Conservation (phyloP, 1,140 invertebrate genomes). For the Drosophila fuyamai region DNA sequence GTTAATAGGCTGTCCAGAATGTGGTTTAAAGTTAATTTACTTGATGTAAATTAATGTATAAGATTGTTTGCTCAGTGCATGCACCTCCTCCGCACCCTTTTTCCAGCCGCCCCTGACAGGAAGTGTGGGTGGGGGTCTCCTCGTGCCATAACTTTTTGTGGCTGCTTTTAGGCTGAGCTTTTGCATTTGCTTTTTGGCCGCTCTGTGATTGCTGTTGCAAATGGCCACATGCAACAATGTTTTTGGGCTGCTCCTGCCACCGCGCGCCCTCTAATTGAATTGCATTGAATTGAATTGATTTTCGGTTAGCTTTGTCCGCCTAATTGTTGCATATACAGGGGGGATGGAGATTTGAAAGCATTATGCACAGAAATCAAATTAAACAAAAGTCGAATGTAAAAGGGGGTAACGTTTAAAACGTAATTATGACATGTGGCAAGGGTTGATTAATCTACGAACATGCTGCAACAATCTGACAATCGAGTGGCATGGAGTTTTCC, state of each 20-base stretch:
- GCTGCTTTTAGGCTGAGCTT: slow-evolving; percentile 55
- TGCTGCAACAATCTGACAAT: slow-evolving; percentile 62
- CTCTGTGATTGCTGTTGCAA: slow-evolving; percentile 45
- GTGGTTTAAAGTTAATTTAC: no score
- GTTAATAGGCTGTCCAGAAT: no score
- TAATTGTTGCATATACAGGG: slow-evolving; percentile 42
- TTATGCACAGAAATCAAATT: slow-evolving; percentile 25
- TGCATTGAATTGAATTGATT: slow-evolving; percentile 73
- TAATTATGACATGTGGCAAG: slow-evolving; percentile 65
- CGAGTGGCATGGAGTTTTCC: slow-evolving; percentile 33
- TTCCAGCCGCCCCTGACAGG: slow-evolving; percentile 3
- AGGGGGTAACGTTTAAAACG: slow-evolving; percentile 62
- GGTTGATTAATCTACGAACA: slow-evolving; percentile 71
- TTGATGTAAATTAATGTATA: no score
- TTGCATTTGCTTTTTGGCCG: slow-evolving; percentile 45
- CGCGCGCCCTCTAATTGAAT: slow-evolving; percentile 61
- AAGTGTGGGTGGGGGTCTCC: slow-evolving; percentile 12
- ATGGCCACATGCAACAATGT: slow-evolving; percentile 61
- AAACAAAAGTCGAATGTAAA: slow-evolving; percentile 12
- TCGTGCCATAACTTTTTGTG: slow-evolving; percentile 50
- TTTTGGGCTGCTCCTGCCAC: slow-evolving; percentile 17
- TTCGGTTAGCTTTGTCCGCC: slow-evolving; percentile 49
- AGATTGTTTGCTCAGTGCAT: background rate
- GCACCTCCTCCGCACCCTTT: background rate
- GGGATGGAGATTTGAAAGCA: slow-evolving; percentile 18